Evolutionary conservation across 2,888 invertebrate species (phyloP).

Genomic region (Nephrotoma appendiculata): DNA sequence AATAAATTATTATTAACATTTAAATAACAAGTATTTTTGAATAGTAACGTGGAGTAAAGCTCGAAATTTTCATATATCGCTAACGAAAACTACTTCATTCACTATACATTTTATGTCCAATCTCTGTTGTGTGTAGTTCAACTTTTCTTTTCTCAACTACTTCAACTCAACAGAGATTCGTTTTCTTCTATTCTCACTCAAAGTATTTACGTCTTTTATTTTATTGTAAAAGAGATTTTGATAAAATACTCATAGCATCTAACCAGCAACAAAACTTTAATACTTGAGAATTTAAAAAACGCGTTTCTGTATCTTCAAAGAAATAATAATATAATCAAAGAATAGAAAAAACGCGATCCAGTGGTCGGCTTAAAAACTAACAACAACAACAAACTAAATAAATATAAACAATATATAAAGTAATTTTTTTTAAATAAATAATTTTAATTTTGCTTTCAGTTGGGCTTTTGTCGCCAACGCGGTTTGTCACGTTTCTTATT

Average conservation of each 20-base stretch:
- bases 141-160: neutral
- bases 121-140: neutral
- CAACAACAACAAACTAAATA: neutral
- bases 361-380: neutral
- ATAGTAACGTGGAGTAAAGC: too few species aligned
- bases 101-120: neutral
- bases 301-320: neutral
- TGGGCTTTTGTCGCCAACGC: slow-evolving; percentile 33
- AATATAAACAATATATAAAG: neutral
- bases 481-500: slow-evolving; percentile 24
- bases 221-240: neutral
- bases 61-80: too few species aligned
- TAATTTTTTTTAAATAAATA: neutral
- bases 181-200: neutral
- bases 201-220: neutral
- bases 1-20: too few species aligned
- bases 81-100: neutral
- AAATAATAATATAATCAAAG: neutral
- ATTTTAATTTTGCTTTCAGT: slow-evolving; percentile 21
- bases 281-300: neutral
- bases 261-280: neutral
- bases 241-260: neutral
- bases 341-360: neutral
- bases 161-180: neutral
- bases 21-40: too few species aligned